Percentiles rank a stretch among this genome's conserved stretches.
Conservation (phyloP, 1,140 invertebrate species). For the Neoseiulus cucumeris region DNA sequence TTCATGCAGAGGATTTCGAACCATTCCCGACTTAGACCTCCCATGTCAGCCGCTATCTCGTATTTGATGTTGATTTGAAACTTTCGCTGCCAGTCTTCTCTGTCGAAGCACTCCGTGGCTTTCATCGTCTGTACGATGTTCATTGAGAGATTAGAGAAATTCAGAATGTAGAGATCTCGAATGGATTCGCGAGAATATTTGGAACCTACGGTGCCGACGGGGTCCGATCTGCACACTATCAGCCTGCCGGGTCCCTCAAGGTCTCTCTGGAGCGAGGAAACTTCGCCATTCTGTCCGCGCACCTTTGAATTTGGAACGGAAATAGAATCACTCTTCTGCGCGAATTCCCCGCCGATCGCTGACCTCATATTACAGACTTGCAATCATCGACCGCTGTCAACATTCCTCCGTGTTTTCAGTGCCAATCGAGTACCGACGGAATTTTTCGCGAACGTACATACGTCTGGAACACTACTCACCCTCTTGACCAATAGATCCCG, state of each 20-base stretch:
- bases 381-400: too few species aligned
- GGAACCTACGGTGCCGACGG: not conserved
- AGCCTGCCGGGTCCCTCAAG: not conserved
- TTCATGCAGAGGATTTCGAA: slow-evolving; percentile 67
- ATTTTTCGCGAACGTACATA: too few species aligned
- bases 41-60: slow-evolving; percentile 87
- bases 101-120: slow-evolving; percentile 53
- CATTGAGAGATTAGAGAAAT: not conserved
- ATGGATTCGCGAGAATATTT: not conserved
- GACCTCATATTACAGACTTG: too few species aligned
- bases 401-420: too few species aligned
- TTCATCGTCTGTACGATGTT: slow-evolving; percentile 34
- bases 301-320: not conserved
- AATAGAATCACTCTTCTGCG: too few species aligned
- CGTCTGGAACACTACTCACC: not conserved
- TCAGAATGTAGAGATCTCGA: not conserved
- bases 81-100: slow-evolving; percentile 72
- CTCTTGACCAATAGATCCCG: not conserved
- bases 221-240: not conserved
- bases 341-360: too few species aligned
- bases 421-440: too few species aligned
- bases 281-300: not conserved
- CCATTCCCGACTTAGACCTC: slow-evolving; percentile 75
- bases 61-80: slow-evolving; percentile 78
- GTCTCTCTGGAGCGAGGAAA: not conserved